Percentiles rank a stretch among this genome's conserved stretches.
Evolutionary conservation across 2,797 vertebrate species (phyloP).

Genomic region (Bufotes viridis): DNA sequence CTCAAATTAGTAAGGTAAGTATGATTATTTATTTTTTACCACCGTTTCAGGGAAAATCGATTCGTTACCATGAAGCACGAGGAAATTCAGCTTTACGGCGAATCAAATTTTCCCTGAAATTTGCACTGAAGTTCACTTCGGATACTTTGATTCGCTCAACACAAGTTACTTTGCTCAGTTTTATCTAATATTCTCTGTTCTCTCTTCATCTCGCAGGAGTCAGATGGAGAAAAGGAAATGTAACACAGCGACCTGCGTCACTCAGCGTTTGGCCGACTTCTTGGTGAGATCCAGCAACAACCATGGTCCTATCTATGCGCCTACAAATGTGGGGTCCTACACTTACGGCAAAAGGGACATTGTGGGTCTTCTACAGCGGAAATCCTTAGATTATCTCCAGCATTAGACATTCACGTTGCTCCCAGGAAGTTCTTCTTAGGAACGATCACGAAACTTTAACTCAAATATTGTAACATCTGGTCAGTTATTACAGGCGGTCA

Average conservation of each 20-base stretch:
- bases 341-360: slow-evolving; percentile 86
- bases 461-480: neutral
- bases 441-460: neutral
- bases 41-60: too few species aligned
- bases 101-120: too few species aligned
- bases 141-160: too few species aligned
- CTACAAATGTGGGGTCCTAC: slow-evolving; percentile 87
- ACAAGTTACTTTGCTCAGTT: too few species aligned
- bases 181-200: neutral
- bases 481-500: neutral
- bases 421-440: neutral
- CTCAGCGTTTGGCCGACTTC: slow-evolving; percentile 88
- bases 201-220: slow-evolving; percentile 60
- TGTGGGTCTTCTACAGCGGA: slow-evolving; percentile 63
- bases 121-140: too few species aligned
- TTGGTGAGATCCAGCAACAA: slow-evolving; percentile 85
- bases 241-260: slow-evolving; percentile 89
- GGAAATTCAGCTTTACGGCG: too few species aligned
- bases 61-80: too few species aligned
- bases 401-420: slow-evolving; percentile 72
- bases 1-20: too few species aligned
- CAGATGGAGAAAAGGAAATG: slow-evolving; percentile 86
- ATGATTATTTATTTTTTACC: too few species aligned
- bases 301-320: slow-evolving; percentile 78
- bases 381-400: slow-evolving; percentile 67